Conservation (phyloP, 2,888 invertebrate genomes). For the Polymixis lichenea region DNA sequence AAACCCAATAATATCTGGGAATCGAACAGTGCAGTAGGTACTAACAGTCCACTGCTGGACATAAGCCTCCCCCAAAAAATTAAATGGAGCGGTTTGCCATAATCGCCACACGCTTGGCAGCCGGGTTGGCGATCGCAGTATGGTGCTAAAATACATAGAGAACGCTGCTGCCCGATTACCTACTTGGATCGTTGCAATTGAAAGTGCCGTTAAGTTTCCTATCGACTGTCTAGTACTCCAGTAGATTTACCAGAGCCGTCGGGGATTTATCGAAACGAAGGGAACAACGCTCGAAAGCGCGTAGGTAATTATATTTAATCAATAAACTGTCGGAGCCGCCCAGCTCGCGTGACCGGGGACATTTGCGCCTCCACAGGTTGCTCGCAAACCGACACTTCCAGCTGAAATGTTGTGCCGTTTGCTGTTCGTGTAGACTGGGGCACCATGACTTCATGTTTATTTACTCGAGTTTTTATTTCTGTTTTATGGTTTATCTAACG, state of each 20-base stretch:
- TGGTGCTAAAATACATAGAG: too few relatives aligned
- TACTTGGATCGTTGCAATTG: slow-evolving; percentile 4
- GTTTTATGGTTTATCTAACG: slow-evolving; percentile 20
- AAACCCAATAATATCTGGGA: not conserved
- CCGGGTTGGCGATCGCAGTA: too few relatives aligned
- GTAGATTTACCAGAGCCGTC: slow-evolving; percentile 3
- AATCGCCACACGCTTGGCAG: too few relatives aligned
- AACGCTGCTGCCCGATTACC: too few relatives aligned
- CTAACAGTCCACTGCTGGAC: too few relatives aligned
- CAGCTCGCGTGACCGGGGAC: slow-evolving; percentile 80
- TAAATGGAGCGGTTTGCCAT: too few relatives aligned
- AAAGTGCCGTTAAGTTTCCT: not conserved
- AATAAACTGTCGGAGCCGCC: slow-evolving; percentile 74
- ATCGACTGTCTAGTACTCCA: not conserved
- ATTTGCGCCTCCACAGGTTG: slow-evolving; percentile 76
- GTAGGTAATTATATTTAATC: slow-evolving; percentile 77
- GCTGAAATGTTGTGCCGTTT: slow-evolving; percentile 50
- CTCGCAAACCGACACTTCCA: slow-evolving; percentile 63
- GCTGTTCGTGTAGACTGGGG: slow-evolving; percentile 38
- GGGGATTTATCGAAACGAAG: slow-evolving; percentile 18
- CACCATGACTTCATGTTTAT: slow-evolving; percentile 53
- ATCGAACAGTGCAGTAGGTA: not conserved
- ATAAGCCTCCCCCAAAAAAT: too few relatives aligned
- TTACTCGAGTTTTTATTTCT: slow-evolving; percentile 28
- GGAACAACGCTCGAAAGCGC: slow-evolving; percentile 33